Evolutionary conservation across 2,113 vertebrate genomes (phyloP), one percentile per base, ranked within the genome.

Genomic region (Piaya cayana): DNA sequence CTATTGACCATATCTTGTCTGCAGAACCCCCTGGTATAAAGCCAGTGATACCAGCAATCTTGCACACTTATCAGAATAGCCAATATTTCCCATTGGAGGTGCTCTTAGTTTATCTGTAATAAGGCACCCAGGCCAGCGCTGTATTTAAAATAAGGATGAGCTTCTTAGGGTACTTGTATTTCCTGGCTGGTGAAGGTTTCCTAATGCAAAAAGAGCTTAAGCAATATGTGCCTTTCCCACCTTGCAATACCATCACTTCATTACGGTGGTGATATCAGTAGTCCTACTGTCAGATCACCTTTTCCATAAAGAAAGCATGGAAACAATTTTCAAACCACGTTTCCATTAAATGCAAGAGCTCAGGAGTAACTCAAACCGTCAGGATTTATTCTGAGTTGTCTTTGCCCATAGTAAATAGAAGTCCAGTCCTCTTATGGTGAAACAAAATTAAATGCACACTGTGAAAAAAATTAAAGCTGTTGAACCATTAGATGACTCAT

Each of bases 401-500:
- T 95, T 86, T 92, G 56, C 53, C 82, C 25, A 1, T 9, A 89
- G 80, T 89, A 79, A 95, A 85, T 12, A 83, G 15, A 96, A 95
- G 58, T 56, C 69, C 93, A 55, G 62, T 49, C 90, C 90, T 59
- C 77, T 90, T 77, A 72, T 34, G 39, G 92, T 95, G 96, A 96
- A 94, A 84, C 81, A 94, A 92, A 79, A 94, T 82, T 8, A 97
- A 95, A 78, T 37, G 29, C 91, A 88, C 12, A 1, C 60, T 79
- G 71, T 42, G 78, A 55, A 94, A 95, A 96, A 93, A 97, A 94
- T 71, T 82, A 78, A 92, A 74, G 74, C 62, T 95, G 71, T 95
- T 86, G 94, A 97, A 96, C 75, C 75, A 95, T 93, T 95, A 87
- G 71, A 82, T 96, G 88, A 96, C 53, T 96, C 92, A 96, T 43